Percentiles rank a stretch among this genome's conserved stretches.
phyloP scores from a whole-genome alignment of 2,797 vertebrate species.

The Alca torda region DNA sequence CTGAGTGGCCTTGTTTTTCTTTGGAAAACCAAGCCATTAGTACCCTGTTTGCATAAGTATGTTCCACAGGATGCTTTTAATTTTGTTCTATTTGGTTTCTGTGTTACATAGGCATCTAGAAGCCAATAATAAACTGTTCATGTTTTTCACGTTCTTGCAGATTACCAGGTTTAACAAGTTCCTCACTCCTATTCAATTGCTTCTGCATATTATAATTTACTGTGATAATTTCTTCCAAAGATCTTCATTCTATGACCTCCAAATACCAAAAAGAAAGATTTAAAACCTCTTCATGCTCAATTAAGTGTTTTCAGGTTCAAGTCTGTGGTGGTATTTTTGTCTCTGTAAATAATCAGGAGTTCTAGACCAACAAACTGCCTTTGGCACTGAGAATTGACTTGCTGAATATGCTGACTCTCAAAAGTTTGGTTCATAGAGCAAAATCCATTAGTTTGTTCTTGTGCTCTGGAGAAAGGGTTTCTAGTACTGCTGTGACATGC shows the following conservation, averaged over 20 bases:
- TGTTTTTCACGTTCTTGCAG: neutral
- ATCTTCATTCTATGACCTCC: neutral
- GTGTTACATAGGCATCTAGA: neutral
- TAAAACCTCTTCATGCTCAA: neutral
- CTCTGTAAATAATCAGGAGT: neutral
- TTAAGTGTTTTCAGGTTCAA: neutral
- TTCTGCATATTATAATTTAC: neutral
- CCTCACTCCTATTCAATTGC: neutral
- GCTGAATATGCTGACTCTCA: neutral
- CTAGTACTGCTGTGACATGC: fast-evolving
- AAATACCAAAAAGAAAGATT: neutral
- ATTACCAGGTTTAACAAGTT: neutral
- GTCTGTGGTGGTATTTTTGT: neutral
- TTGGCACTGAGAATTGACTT: neutral
- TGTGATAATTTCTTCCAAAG: neutral
- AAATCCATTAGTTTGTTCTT: neutral
- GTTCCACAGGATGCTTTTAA: neutral
- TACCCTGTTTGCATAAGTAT: neutral
- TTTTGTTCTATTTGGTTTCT: neutral
- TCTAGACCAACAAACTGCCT: neutral
- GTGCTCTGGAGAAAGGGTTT: neutral
- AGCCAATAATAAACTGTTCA: neutral
- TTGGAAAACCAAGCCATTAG: neutral
- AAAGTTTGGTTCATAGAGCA: neutral
- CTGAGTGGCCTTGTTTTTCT: neutral